Evolutionary conservation across 2,888 invertebrate species (phyloP), one percentile per base, ranked within the genome.

Genomic region (Venustoraphidia nigricollis): DNA sequence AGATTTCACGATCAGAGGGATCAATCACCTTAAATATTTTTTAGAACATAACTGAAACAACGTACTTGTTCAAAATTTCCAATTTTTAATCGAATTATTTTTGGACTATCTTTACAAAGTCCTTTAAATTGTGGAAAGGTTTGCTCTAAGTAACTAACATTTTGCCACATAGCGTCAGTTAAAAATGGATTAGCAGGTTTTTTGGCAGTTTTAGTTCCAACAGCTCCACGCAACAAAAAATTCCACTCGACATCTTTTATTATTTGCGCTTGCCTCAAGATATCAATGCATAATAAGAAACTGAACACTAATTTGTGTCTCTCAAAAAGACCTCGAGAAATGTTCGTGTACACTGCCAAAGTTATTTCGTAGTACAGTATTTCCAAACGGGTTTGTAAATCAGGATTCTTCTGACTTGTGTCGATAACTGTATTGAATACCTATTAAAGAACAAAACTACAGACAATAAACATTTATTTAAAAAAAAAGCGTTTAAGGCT

Each of bases 291-390:
- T 10, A 92, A 66, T 67, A 92, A 76, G 60, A 93, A 86, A 60
- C 86, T 89, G 63, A 84, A 93, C 48, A 93, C 82, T 1, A 93
- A 71, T 66, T 94, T 93, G 66, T 95, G 91, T 51, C 81, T 77
- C 63, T 93, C 93, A 61, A 94, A 93, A 9, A 95, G 71, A 0
- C 93, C 94, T 48, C 93, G 76, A 1, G 92, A 89, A 36, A 94
- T 83, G 60, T 90, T 94, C 9, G 80, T 79, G 61, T 90, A 94
- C 39, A 93, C 77, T 1, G 85, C 80, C 46, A 81, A 71, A 1
- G 90, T 84, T 55, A 91, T 91, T 64, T 88, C 84, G 13, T 75
- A 69, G 56, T 81, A 77, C 2, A 95, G 68, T 51, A 77, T 79
- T 14, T 75, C 66, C 35, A 93, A 69, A 10, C 92, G 76, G 10